phyloP scores from a whole-genome alignment of 2,113 vertebrate species.

The Limanda limanda region DNA sequence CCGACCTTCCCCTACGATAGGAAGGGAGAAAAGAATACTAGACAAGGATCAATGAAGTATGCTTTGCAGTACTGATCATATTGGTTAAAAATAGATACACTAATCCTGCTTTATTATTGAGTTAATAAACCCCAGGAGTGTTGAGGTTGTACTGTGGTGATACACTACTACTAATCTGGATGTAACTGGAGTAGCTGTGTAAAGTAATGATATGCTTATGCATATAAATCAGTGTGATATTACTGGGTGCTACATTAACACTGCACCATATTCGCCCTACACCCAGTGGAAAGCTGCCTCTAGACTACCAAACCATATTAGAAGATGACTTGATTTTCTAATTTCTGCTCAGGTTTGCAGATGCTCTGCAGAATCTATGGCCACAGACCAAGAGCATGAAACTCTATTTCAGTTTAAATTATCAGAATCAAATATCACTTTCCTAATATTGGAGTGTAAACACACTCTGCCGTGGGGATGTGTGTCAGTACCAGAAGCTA shows the following conservation, averaged over 20 bases:
- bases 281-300: slow-evolving; percentile 5
- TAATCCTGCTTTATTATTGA: slow-evolving; percentile 27
- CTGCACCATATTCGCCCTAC: slow-evolving; percentile 21
- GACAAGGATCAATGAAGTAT: slow-evolving; percentile 22
- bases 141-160: slow-evolving; percentile 15
- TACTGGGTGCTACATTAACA: slow-evolving; percentile 13
- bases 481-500: neutral
- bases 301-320: slow-evolving; percentile 12
- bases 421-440: neutral
- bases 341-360: slow-evolving; percentile 31
- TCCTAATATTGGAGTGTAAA: neutral
- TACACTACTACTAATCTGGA: slow-evolving; percentile 27
- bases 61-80: slow-evolving; percentile 5
- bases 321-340: slow-evolving; percentile 7
- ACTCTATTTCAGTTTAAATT: neutral
- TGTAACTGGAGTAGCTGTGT: slow-evolving; percentile 29
- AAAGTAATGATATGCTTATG: slow-evolving; percentile 42
- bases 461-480: neutral
- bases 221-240: slow-evolving; percentile 32
- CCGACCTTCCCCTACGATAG: slow-evolving; percentile 1
- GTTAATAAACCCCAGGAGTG: neutral
- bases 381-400: neutral
- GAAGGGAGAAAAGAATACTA: neutral
- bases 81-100: slow-evolving; percentile 1
- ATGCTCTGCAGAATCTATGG: slow-evolving; percentile 5